A percentile compares a stretch with the other conserved stretches of the same genome.
phyloP scores from a whole-genome alignment of 2,113 vertebrate species.

The Callocephalon fimbriatum region DNA sequence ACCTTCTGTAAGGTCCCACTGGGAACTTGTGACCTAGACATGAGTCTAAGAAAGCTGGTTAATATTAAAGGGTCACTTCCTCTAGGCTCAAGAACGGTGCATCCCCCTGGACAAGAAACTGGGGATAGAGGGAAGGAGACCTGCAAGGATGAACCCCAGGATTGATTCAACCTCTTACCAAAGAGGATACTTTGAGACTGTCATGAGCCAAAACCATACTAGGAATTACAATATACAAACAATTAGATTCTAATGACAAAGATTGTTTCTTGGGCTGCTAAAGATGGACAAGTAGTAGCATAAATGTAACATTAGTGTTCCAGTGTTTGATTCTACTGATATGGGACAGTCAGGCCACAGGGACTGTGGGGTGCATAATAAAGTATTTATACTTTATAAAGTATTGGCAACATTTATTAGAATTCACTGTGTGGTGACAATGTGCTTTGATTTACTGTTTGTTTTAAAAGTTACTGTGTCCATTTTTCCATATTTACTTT shows the following conservation, averaged over 20 bases:
- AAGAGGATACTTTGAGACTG: neutral
- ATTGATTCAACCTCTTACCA: neutral
- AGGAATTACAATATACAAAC: neutral
- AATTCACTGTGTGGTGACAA: neutral
- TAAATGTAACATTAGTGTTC: neutral
- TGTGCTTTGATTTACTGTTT: neutral
- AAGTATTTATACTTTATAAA: neutral
- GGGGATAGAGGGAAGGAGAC: neutral
- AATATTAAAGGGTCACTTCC: neutral
- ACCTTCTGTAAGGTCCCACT: neutral
- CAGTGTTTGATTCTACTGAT: neutral
- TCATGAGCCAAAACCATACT: neutral
- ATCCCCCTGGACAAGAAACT: neutral
- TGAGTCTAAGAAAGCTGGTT: neutral
- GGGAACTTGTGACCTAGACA: neutral
- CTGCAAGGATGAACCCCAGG: neutral
- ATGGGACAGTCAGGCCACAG: neutral
- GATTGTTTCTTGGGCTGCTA: neutral
- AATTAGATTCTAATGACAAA: neutral
- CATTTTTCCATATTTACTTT: neutral
- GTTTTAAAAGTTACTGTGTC: neutral
- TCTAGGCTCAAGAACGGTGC: neutral
- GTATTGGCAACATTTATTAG: neutral
- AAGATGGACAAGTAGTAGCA: neutral
- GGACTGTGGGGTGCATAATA: neutral